These are phyloP conservation scores for Melanotus villosus DNA, from an alignment of 2,888 invertebrate species.

Conservation along the genomic window DNA sequence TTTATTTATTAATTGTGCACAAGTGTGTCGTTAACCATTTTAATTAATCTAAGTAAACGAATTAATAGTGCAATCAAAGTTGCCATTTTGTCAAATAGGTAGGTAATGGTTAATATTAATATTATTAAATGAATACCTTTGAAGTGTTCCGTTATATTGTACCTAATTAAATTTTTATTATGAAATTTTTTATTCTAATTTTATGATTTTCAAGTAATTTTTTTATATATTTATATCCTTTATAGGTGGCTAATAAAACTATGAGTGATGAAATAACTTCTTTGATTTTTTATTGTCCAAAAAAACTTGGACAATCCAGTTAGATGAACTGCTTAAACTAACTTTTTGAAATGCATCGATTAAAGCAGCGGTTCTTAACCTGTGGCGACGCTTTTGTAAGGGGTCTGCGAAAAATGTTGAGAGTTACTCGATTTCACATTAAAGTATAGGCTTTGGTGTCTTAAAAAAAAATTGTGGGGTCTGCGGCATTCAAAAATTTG, in stretches of 20 bases:
- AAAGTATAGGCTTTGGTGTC: too few species aligned
- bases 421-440: too few species aligned
- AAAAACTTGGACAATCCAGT: too few species aligned
- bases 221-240: conserved; percentile 6
- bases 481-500: too few species aligned
- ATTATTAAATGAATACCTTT: neutral
- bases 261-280: neutral
- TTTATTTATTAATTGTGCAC: too few species aligned
- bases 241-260: conserved; percentile 10
- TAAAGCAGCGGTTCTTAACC: too few species aligned
- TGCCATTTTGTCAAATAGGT: conserved; percentile 2
- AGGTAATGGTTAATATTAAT: neutral
- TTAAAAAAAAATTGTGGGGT: too few species aligned
- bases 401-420: too few species aligned
- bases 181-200: neutral
- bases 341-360: too few species aligned
- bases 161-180: conserved; percentile 11
- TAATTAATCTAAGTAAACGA: neutral
- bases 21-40: too few species aligned
- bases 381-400: too few species aligned
- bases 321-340: too few species aligned
- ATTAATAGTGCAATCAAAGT: conserved; percentile 12
- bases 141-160: conserved; percentile 13
- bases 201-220: conserved; percentile 10
- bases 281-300: neutral